A percentile compares a stretch with the other conserved stretches of the same genome.
Evolutionary conservation across 2,797 vertebrate genomes (phyloP).

Genomic region (Gymnothorax javanicus): DNA sequence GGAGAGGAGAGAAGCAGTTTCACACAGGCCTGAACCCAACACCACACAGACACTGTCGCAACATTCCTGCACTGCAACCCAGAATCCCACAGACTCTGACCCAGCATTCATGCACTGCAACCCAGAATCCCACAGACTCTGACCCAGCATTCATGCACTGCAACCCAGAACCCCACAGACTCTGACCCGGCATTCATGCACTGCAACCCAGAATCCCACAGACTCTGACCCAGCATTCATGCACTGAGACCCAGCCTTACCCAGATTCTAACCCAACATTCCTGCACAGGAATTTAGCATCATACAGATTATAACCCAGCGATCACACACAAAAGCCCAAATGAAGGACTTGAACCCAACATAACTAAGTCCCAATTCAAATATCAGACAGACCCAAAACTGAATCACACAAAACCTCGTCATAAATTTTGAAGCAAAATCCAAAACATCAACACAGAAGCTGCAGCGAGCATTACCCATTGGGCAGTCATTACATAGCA

Average conservation of each 20-base stretch:
- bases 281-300: not conserved
- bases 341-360: too few relatives aligned
- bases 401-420: too few relatives aligned
- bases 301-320: not conserved
- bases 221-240: not conserved
- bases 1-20: slow-evolving; percentile 16
- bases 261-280: not conserved
- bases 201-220: too few relatives aligned
- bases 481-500: too few relatives aligned
- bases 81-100: not conserved
- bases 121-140: not conserved
- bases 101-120: not conserved
- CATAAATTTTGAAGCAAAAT: too few relatives aligned
- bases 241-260: not conserved
- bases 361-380: too few relatives aligned
- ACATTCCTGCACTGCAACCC: not conserved
- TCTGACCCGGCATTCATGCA: not conserved
- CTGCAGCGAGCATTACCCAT: not conserved
- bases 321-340: not conserved
- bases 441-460: not conserved
- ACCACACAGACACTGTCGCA: not conserved
- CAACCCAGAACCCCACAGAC: not conserved
- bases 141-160: not conserved
- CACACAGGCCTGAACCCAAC: not conserved
- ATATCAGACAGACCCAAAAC: too few relatives aligned